Percentiles rank a stretch among this genome's conserved stretches.
Evolutionary conservation across 2,113 vertebrate genomes (phyloP).

Genomic region (Microcebus tavaratra): DNA sequence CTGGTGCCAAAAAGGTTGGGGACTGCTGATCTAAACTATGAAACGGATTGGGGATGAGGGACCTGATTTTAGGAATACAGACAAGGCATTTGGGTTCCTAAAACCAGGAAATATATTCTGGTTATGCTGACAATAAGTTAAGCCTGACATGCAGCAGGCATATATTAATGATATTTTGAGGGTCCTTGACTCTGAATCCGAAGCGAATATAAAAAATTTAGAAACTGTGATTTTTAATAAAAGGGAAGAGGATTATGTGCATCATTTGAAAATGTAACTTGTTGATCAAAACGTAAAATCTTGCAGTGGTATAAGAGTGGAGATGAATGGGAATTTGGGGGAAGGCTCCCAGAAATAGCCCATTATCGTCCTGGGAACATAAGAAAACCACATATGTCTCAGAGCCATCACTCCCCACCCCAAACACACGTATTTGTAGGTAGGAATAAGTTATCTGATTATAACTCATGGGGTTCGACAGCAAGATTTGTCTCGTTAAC

Average conservation of each 20-base stretch:
- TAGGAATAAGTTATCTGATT: neutral
- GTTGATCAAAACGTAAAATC: too few species aligned
- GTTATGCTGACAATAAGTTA: too few species aligned
- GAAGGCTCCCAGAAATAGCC: too few species aligned
- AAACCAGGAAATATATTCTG: neutral
- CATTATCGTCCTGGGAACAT: neutral
- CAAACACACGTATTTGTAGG: rapidly evolving
- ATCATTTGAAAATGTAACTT: neutral
- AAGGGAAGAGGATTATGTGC: rapidly evolving
- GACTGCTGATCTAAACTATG: too few species aligned
- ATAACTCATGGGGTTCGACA: too few species aligned
- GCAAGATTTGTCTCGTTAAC: neutral
- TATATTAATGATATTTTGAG: too few species aligned
- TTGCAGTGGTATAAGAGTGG: rapidly evolving
- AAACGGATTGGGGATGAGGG: neutral
- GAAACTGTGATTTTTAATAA: too few species aligned
- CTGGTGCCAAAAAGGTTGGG: too few species aligned
- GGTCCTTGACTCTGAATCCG: rapidly evolving
- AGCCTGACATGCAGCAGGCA: too few species aligned
- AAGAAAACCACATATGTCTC: rapidly evolving
- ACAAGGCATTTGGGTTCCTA: neutral
- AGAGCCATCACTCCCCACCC: neutral
- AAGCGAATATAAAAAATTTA: neutral
- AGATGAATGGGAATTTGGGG: neutral
- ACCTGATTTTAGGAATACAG: neutral